Conservation (phyloP, 2,888 invertebrate genomes). For the Cactoblastis cactorum region DNA sequence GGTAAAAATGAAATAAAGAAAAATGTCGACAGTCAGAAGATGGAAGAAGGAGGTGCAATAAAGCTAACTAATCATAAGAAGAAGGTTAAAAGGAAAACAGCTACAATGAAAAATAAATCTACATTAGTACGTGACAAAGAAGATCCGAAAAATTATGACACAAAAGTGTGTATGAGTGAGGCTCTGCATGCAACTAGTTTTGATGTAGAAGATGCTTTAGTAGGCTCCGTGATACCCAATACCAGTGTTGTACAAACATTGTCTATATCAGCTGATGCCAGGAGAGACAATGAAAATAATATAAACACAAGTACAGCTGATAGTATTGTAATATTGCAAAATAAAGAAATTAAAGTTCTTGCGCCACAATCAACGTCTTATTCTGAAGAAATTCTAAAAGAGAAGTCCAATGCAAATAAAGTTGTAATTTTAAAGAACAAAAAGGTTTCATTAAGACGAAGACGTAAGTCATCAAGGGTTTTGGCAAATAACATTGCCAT, state of each 20-base stretch:
- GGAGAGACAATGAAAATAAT: neutral
- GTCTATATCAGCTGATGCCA: neutral
- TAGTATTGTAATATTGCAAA: neutral
- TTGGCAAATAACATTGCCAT: neutral
- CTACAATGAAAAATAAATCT: neutral
- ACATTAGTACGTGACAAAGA: neutral
- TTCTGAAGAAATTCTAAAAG: neutral
- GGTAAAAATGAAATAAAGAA: neutral
- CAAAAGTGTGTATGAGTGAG: neutral
- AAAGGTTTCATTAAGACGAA: neutral
- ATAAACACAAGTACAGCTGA: neutral
- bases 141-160: neutral
- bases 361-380: neutral
- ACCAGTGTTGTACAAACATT: neutral
- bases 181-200: constrained; percentile 7
- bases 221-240: constrained; percentile 35
- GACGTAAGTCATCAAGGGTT: neutral
- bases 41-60: neutral
- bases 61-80: neutral
- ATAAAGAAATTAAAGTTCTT: neutral
- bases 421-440: neutral
- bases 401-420: neutral
- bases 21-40: neutral
- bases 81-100: neutral
- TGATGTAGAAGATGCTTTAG: constrained; percentile 40